Base-by-base conservation (phyloP, 2,888 invertebrate genomes). In the Ophion ellenae region DNA sequence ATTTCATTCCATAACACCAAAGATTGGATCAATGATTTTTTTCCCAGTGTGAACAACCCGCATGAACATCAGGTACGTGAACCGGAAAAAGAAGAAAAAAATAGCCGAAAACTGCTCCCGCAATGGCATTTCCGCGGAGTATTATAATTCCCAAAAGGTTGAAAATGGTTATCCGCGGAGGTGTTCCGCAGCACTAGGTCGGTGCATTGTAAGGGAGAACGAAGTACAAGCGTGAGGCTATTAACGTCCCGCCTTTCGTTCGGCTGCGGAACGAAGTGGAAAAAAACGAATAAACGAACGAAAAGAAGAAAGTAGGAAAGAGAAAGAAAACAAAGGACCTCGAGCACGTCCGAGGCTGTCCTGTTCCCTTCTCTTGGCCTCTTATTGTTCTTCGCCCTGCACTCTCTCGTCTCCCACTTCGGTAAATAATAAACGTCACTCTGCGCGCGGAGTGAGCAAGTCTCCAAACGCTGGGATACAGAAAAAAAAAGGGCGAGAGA, bases 351-450 rank as follows among this genome's bases (percentile, higher is more conserved):
- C 83, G 84, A 71, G 81, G 59, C 80, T 63, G 76, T 84, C 81
- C 84, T 84, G 73, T 81, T 71, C 66, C 78, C 84, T 47, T 75
- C 79, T 73, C 71, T 71, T 36, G 77, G 85, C 81, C 71, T 71
- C 80, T 73, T 87, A 89, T 90, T 90, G 89, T 90, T 88, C 87
- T 79, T 70, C 47, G 83, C 77, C 57, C 73, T 83, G 32, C 40
- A 17, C 75, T 70, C 81, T 69, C 59, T 69, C 81, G 67, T 75
- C 47, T 24, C 77, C 74, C 67, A 83, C 83, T 83, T 86, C 74
- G 85, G 88, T 91, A 91, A 92, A 92, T 92, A 92, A 91, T 91
- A 92, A 91, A 91, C 88, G 88, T 89, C 90, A 83, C 88, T 86
- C 87, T 69, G 79, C 86, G 66, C 76, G 66, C 78, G 63, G 24